A percentile compares a stretch with the other conserved stretches of the same genome.
These are phyloP conservation scores for Probosciger aterrimus DNA, from an alignment of 2,113 vertebrate genomes.

Conservation along the genomic window DNA sequence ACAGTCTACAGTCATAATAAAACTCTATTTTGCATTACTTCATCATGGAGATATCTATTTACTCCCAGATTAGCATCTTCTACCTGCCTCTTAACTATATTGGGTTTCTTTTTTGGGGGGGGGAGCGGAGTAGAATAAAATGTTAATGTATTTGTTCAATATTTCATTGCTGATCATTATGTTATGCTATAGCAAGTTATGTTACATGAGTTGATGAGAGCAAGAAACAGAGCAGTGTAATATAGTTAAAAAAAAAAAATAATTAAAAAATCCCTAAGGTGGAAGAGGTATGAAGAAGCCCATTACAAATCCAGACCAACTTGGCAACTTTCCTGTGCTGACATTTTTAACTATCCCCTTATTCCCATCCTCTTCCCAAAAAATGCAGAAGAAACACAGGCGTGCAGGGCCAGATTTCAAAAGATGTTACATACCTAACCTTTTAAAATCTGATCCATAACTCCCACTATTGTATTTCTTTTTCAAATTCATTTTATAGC, in stretches of 20 bases:
- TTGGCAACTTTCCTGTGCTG: neutral
- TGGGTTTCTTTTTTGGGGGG: neutral
- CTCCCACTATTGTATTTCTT: neutral
- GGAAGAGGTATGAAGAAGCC: neutral
- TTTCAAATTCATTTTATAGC: constrained; percentile 3
- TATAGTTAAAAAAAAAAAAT: neutral
- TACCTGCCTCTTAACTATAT: constrained; percentile 9
- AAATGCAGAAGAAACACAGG: neutral
- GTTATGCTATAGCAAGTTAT: neutral
- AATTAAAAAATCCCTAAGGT: neutral
- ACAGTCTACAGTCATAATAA: constrained; percentile 44
- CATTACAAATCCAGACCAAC: neutral
- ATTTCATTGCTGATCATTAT: neutral
- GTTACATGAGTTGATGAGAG: neutral
- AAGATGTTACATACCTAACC: neutral
- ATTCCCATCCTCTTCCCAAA: neutral
- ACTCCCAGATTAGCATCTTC: neutral
- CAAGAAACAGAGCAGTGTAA: neutral
- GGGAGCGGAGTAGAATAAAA: neutral
- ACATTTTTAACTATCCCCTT: neutral
- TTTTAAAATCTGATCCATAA: constrained; percentile 11
- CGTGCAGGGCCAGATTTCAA: neutral
- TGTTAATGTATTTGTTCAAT: neutral
- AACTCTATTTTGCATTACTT: constrained; percentile 34
- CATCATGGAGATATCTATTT: constrained; percentile 9